These are phyloP conservation scores for Callimorpha dominula DNA, from an alignment of 2,888 invertebrate species.

Conservation along the genomic window DNA sequence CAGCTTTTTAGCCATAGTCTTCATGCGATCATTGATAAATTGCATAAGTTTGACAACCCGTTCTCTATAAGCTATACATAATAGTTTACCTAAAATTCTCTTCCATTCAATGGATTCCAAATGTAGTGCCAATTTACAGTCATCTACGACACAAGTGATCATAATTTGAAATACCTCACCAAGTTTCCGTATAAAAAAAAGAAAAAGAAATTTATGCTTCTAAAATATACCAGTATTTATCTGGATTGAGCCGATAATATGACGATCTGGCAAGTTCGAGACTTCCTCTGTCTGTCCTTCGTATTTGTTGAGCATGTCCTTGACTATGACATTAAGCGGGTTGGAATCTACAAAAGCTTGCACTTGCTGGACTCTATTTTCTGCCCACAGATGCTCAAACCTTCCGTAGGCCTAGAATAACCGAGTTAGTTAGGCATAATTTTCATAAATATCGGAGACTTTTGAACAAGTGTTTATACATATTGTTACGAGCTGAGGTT, in stretches of 20 bases:
- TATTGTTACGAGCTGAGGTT: too few species aligned
- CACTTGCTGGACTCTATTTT: constrained; percentile 89
- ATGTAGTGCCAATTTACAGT: constrained; percentile 88
- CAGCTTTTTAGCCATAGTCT: constrained; percentile 89
- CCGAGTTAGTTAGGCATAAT: not conserved
- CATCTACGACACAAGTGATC: constrained; percentile 72
- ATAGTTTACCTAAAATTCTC: constrained; percentile 88
- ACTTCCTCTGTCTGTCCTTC: constrained; percentile 89
- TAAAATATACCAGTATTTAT: constrained; percentile 89
- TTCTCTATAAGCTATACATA: constrained; percentile 90
- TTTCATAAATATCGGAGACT: not conserved
- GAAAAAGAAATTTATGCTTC: not conserved
- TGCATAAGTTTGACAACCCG: constrained; percentile 90
- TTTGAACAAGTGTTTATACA: not conserved
- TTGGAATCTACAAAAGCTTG: constrained; percentile 89
- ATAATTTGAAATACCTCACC: not conserved
- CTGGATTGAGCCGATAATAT: constrained; percentile 92
- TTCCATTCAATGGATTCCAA: constrained; percentile 94
- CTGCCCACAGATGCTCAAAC: constrained; percentile 92
- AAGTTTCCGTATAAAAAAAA: not conserved
- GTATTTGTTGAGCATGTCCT: constrained; percentile 91
- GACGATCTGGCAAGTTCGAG: constrained; percentile 86
- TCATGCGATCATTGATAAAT: constrained; percentile 93
- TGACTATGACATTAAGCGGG: constrained; percentile 92
- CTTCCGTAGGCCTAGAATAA: constrained; percentile 69